A percentile compares a stretch with the other conserved stretches of the same genome.
These are phyloP conservation scores for Gila robusta DNA, from an alignment of 2,797 vertebrate species.

Conservation along the genomic window DNA sequence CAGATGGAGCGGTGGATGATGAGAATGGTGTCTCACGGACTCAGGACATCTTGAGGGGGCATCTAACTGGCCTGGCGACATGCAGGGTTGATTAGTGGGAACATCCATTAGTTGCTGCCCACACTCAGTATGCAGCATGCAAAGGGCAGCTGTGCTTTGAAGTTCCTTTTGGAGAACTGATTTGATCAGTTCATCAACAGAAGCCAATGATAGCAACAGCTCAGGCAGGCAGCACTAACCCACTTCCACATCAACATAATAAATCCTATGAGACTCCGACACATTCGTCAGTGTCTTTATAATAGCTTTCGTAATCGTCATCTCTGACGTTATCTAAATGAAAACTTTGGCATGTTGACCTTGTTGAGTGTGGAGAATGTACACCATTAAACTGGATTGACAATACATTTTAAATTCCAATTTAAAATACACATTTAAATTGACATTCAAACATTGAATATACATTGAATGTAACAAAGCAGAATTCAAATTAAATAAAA, in stretches of 20 bases:
- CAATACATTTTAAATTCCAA: background rate
- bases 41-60: slow-evolving; percentile 51
- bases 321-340: background rate
- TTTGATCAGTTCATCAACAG: slow-evolving; percentile 41
- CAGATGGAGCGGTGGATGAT: slow-evolving; percentile 65
- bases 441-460: background rate
- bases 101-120: slow-evolving; percentile 59
- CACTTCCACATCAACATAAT: background rate
- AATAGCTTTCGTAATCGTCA: background rate
- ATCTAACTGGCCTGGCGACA: slow-evolving; percentile 51
- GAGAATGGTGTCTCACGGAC: slow-evolving; percentile 63
- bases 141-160: slow-evolving; percentile 49
- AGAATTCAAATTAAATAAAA: background rate
- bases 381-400: background rate
- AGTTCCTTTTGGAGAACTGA: slow-evolving; percentile 19
- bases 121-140: slow-evolving; percentile 44
- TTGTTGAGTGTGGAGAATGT: background rate
- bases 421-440: background rate
- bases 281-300: slow-evolving; percentile 7
- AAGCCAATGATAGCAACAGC: background rate
- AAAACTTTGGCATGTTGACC: background rate
- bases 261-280: background rate
- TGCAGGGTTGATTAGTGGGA: slow-evolving; percentile 53
- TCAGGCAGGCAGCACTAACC: background rate
- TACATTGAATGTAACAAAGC: background rate